These are phyloP conservation scores for Nephrocerus scutellatus DNA, from an alignment of 2,888 invertebrate species.

Conservation along the genomic window DNA sequence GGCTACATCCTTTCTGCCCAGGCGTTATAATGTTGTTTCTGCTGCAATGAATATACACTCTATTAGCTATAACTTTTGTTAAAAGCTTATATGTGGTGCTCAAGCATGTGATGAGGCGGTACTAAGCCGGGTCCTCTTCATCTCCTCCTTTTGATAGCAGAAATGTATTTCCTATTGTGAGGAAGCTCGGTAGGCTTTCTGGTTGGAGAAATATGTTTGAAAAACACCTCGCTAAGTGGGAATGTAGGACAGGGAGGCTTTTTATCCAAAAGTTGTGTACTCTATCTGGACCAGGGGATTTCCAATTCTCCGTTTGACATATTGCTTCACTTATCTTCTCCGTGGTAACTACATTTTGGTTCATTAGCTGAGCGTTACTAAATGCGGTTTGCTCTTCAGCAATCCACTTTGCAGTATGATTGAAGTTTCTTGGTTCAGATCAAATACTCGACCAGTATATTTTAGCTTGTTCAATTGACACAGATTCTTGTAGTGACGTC, in stretches of 20 bases:
- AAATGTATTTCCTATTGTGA: constrained; percentile 1
- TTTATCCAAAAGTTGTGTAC: constrained; percentile 5
- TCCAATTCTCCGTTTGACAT: constrained; percentile 4
- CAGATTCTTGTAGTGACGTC: no score
- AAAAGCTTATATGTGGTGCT: constrained; percentile 6
- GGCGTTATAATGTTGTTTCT: not conserved
- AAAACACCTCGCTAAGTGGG: no score
- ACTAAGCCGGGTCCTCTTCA: not conserved
- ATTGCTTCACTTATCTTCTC: not conserved
- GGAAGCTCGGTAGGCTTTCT: not conserved
- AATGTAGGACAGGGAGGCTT: not conserved
- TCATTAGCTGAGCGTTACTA: no score
- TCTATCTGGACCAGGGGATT: constrained; percentile 3
- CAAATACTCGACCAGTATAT: no score
- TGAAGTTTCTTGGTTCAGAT: no score
- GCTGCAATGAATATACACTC: not conserved
- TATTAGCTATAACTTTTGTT: not conserved
- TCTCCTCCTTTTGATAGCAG: not conserved
- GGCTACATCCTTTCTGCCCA: constrained; percentile 3
- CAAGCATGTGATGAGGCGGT: constrained; percentile 8
- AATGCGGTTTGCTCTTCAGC: no score
- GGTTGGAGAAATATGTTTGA: not conserved
- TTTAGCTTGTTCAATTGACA: no score
- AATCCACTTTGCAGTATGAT: no score
- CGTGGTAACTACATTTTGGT: no score